phyloP scores from a whole-genome alignment of 1,140 invertebrate genomes.

The Camponotus pennsylvanicus region DNA sequence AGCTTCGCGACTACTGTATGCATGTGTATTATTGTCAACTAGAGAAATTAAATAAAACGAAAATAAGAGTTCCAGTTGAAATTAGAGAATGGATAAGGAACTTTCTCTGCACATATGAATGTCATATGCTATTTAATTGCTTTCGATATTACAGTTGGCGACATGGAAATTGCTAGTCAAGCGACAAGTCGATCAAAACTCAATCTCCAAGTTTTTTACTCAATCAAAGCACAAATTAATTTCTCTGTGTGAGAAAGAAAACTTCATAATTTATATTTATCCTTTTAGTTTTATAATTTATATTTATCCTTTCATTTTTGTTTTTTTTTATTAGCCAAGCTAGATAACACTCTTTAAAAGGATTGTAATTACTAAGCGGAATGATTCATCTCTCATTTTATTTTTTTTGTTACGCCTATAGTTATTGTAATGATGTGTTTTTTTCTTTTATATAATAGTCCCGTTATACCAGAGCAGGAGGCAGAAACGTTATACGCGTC shows the following conservation, averaged over 20 bases:
- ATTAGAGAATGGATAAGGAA: constrained; percentile 6
- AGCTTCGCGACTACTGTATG: neutral
- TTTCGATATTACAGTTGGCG: neutral
- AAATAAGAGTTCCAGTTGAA: neutral
- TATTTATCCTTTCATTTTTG: neutral
- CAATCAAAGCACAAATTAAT: neutral
- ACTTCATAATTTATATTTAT: neutral
- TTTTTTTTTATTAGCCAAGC: neutral
- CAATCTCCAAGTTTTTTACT: neutral
- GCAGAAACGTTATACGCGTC: neutral
- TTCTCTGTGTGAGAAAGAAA: neutral
- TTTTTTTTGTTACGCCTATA: neutral
- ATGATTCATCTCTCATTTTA: constrained; percentile 28
- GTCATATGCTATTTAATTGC: constrained; percentile 16
- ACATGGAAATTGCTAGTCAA: neutral
- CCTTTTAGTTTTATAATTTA: neutral
- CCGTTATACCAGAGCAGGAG: neutral
- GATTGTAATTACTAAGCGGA: constrained; percentile 10
- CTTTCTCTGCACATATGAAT: neutral
- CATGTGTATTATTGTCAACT: neutral
- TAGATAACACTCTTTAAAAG: neutral
- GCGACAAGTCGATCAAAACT: neutral
- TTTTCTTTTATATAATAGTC: constrained; percentile 21
- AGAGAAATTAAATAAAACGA: constrained; percentile 34
- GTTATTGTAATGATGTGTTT: neutral